Base-by-base conservation (phyloP, 2,797 vertebrate genomes). In the Protonibea diacanthus region DNA sequence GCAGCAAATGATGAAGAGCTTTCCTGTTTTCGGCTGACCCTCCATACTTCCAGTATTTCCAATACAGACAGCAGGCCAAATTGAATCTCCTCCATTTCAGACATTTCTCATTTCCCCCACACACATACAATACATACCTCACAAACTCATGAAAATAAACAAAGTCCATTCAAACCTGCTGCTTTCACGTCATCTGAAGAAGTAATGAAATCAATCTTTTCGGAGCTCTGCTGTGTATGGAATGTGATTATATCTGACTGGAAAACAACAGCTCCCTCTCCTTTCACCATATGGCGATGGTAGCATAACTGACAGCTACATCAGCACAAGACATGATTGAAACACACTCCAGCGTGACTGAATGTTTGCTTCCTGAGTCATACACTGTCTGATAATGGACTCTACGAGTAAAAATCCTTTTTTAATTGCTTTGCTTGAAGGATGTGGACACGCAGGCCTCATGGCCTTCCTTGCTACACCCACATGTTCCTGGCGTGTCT, bases 401-500 rank as follows among this genome's bases (percentile, higher is more conserved):
- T 47, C 4, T 23, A 33, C 5, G 1, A 69, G 23, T 61, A 76
- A 65, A 76, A 72, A 53, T 25, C 27, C 2, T 48, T 83, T 78
- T 74, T 66, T 70, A 69, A 81, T 78, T 80, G 62, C 33, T 74
- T 53, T 59, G 49, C 68, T 82, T 78, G 44, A 79, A 68, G 64
- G 72, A 49, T 52, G 52, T 68, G 74, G 77, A 85, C 70, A 81
- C 64, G 71, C 53, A 78, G 69, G 57, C 65, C 85, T 66, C 65
- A 33, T 44, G 64, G 78, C 61, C 71, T 52, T 86, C 53, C 58
- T 21, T 38, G 40, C 21, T 77, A 76, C 71, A 79, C 80, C 79
- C 84, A 84, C 74, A 84, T 89, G 80, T 78, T 89, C 80, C 66
- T 83, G 86, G 88, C 73, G 6, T 64, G 53, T 79, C 57, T 84